Base-by-base conservation (phyloP, 1,140 invertebrate species). In the Lepidurus couesii region DNA sequence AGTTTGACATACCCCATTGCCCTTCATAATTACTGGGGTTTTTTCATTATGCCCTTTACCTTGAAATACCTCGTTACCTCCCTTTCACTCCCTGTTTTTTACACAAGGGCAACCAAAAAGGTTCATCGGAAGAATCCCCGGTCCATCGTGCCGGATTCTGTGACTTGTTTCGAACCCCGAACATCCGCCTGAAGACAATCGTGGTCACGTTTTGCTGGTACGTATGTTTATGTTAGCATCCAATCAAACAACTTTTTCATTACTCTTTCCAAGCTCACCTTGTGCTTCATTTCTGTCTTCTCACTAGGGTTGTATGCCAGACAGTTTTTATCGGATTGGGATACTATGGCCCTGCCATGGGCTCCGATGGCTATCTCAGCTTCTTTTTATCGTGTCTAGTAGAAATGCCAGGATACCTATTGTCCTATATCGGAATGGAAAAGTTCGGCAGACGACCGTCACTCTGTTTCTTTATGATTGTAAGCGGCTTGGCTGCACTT, bases 171-270 rank as follows among this genome's bases (percentile, higher is more conserved):
- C 78, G 77, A 73, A 82, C 83, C 16, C 82, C 83, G 0, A 83
- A 82, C 77, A 79, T 84, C 24, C 44, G 84, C 53, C 82, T 80
- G 75, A 83, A 83, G 74, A 83, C 82, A 1, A 45, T 83, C 16
- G 80, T 84, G 26, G 78, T 84, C 7, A 80, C 81, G 24, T 82
- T 83, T 73, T 81, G 81, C 75, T 84, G 83, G 81, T 82, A 53
- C 21, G 21, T 42, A 47, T 65, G 16, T 65, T 65, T 16, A 1
- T 45, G 47, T 10, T 75, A 24, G n/a, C 34, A 34, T 34, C 34
- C 16, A 47, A 11, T 13, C n/a, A 21, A 42, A 44, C 34, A 44
- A 53, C 44, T 45, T 45, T 77, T 4, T 5, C n/a, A 7, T 21
- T 13, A n/a, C 21, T 9, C 1, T 21, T 7, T 65, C 21, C 53